Conservation (phyloP, 2,797 vertebrate species). For the Peromyscus aztecus region DNA sequence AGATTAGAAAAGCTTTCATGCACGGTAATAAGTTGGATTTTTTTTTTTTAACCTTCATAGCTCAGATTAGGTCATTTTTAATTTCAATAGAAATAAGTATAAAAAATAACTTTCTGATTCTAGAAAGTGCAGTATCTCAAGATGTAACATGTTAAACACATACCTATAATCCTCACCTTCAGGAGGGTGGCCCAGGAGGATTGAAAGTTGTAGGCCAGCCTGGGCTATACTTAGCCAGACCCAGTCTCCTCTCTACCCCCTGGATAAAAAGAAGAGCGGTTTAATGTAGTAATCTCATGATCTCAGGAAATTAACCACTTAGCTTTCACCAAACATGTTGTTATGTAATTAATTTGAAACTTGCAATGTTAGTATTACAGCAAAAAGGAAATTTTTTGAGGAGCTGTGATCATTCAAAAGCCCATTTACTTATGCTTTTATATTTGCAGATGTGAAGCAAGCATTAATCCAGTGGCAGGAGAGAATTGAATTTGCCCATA, state of each 20-base stretch:
- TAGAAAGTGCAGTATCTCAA: not conserved
- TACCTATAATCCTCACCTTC: not conserved
- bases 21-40: not conserved
- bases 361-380: slow-evolving; percentile 61
- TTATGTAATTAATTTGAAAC: slow-evolving; percentile 54
- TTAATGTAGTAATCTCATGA: not conserved
- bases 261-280: not conserved
- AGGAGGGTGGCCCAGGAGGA: not conserved
- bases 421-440: slow-evolving; percentile 74
- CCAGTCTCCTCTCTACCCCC: not conserved
- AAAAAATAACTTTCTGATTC: not conserved
- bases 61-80: slow-evolving; percentile 49
- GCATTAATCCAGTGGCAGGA: slow-evolving; percentile 99
- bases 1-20: not conserved
- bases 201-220: not conserved
- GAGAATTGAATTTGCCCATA: slow-evolving; percentile 99
- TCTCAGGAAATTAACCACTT: slow-evolving; percentile 44
- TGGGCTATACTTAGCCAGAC: not conserved
- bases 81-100: slow-evolving; percentile 59
- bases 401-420: slow-evolving; percentile 41
- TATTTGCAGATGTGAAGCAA: slow-evolving; percentile 96
- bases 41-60: slow-evolving; percentile 46
- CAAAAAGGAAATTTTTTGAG: slow-evolving; percentile 53
- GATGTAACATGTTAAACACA: not conserved
- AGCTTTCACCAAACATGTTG: slow-evolving; percentile 45